A percentile compares a stretch with the other conserved stretches of the same genome.
phyloP scores from a whole-genome alignment of 2,888 invertebrate genomes.

The Hirtodrosophila trivittata region DNA sequence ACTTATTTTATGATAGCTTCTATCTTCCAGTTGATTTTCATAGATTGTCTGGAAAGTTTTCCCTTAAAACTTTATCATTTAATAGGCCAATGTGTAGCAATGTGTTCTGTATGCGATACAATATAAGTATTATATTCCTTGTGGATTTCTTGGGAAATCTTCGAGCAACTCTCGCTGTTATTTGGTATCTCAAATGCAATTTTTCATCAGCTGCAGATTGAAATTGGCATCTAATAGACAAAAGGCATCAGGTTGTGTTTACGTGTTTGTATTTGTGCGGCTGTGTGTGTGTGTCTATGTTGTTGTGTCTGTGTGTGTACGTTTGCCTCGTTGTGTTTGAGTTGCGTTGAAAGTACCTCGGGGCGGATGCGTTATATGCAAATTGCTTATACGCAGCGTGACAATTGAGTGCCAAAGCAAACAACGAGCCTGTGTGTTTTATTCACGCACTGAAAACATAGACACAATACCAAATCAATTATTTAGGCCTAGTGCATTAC shows the following conservation, averaged over 20 bases:
- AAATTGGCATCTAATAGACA: conserved; percentile 60
- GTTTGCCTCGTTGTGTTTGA: conserved; percentile 15
- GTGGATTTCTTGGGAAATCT: not conserved
- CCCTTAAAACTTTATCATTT: too few species aligned
- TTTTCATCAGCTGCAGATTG: conserved; percentile 49
- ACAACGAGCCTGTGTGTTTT: conserved; percentile 15
- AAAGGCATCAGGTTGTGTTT: conserved; percentile 35
- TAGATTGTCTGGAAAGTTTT: too few species aligned
- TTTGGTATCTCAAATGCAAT: conserved; percentile 25
- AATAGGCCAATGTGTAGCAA: too few species aligned
- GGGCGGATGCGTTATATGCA: conserved; percentile 50
- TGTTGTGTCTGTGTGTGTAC: conserved; percentile 18
- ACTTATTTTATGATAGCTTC: too few species aligned
- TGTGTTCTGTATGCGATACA: too few species aligned
- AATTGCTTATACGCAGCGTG: conserved; percentile 64
- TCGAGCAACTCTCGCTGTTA: conserved; percentile 20
- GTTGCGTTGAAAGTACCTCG: conserved; percentile 40
- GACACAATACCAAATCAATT: conserved; percentile 58
- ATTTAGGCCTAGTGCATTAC: conserved; percentile 72
- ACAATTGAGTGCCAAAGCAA: conserved; percentile 34
- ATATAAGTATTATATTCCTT: too few species aligned
- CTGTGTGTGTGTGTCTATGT: conserved; percentile 8
- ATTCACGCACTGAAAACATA: conserved; percentile 59
- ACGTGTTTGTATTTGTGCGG: not conserved
- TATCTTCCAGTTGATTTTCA: too few species aligned